Evolutionary conservation across 2,797 vertebrate species (phyloP), one percentile per base, ranked within the genome.

Genomic region (Megaceryle alcyon): DNA sequence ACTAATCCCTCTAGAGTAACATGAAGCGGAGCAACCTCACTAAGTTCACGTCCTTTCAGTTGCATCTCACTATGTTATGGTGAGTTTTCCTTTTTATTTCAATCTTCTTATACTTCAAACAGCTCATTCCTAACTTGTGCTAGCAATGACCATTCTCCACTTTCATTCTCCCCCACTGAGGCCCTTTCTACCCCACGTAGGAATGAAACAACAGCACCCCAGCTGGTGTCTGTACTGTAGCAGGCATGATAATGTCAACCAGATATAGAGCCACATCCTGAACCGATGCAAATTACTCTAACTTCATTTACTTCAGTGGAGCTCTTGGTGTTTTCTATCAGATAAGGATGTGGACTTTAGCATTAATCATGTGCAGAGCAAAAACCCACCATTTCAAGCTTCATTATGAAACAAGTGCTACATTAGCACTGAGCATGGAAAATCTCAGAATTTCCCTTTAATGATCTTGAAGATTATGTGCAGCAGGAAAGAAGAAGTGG

Each of bases 341-440:
- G 92, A 96, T 86, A 95, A 95, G 91, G 79, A 91, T 75, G 94
- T 94, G 92, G 95, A 89, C 84, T 92, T 95, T 13, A 94, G 80
- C 89, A 92, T 94, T 95, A 75, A 90, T 59, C 46, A 6, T 56
- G 57, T 49, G 81, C 76, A 69, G 77, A 76, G 64, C 25, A 64
- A 88, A 80, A 66, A 9, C 18, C 18, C 64, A 59, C 84, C 37
- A 75, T 90, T 95, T 96, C 77, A 85, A n/a, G 92, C 95, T 94
- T 95, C 93, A 89, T 97, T 96, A 95, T 91, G 37, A 90, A 95
- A 79, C 85, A 89, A 84, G 88, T 81, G 73, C 37, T 90, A 88
- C 70, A 60, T 91, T 82, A 96, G 86, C 70, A 75, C 60, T 7
- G n/a, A 96, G 90, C 92, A 86, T 81, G 48, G 82, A 80, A 94